Evolutionary conservation across 2,888 invertebrate genomes (phyloP).

Genomic region (Tuberolachnus salignus): DNA sequence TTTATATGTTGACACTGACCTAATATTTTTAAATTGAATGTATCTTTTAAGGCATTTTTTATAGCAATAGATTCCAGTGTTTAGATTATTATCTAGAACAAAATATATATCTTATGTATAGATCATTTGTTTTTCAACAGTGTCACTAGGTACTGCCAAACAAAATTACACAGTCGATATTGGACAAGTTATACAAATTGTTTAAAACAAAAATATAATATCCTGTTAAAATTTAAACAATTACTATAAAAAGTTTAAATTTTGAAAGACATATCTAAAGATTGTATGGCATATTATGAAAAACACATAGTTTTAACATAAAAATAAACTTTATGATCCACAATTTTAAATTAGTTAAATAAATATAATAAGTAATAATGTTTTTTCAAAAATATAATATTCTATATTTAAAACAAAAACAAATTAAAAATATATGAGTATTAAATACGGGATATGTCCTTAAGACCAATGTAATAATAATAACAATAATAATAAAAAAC

Average conservation of each 20-base stretch:
- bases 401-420: conserved; percentile 29
- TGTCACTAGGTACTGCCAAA: no score
- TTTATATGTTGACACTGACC: no score
- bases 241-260: neutral
- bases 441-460: conserved; percentile 8
- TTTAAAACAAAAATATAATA: neutral
- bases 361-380: neutral
- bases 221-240: no score
- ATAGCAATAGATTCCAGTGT: no score
- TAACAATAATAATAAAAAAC: conserved; percentile 12
- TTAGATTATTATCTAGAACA: no score
- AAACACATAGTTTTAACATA: conserved; percentile 6
- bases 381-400: conserved; percentile 31
- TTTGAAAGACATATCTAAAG: no score
- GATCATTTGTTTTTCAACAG: no score
- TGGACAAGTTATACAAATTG: neutral
- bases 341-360: conserved; percentile 22
- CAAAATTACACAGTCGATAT: neutral
- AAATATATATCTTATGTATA: no score
- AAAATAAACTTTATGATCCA: conserved; percentile 44
- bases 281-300: no score
- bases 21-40: no score
- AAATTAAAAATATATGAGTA: conserved; percentile 7
- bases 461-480: conserved; percentile 20
- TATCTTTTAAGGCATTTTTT: no score